Evolutionary conservation across 2,888 invertebrate species (phyloP), one percentile per base, ranked within the genome.

Genomic region (Drosophila koepferae): DNA sequence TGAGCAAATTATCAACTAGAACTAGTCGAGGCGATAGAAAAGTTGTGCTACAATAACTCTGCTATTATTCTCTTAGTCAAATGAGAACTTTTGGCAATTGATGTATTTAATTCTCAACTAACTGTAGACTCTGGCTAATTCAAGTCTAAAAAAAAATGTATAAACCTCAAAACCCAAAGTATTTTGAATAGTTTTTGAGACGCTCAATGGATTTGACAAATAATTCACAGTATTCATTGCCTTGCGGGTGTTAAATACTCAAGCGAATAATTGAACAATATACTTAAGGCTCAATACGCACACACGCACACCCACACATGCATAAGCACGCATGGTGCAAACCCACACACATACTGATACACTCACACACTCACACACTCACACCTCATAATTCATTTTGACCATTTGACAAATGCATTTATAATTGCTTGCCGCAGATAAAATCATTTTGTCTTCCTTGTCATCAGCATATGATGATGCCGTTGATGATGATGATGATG

Each of bases 351-450:
- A 31, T 20, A n/a, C 31, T n/a, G n/a, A 56, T n/a, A 44, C 14
- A 34, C 36, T 10, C 36, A 38, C 14, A n/a, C 49, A 16, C n/a
- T 23, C 23, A 28, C 8, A n/a, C 16, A 18, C 41, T 14, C 34
- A 5, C 44, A 65, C 40, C 48, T 55, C 31, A 51, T 51, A 69
- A 51, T 44, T 68, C 43, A 69, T 63, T 63, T 68, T 67, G 72
- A 63, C n/a, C 72, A 73, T 72, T 81, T 85, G 81, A 81, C 74
- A 84, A 86, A 89, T 84, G 79, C 67, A 73, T 78, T 86, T 83
- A 76, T 83, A 89, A 83, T 86, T 89, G 87, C 79, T 56, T 23
- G 64, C 63, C 78, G 64, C 81, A 76, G 66, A 78, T 86, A 68
- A 74, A 75, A 70, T 77, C 64, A 44, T 58, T 60, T 51, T 64